phyloP scores from a whole-genome alignment of 2,797 vertebrate genomes.

The Sparidentex hasta region DNA sequence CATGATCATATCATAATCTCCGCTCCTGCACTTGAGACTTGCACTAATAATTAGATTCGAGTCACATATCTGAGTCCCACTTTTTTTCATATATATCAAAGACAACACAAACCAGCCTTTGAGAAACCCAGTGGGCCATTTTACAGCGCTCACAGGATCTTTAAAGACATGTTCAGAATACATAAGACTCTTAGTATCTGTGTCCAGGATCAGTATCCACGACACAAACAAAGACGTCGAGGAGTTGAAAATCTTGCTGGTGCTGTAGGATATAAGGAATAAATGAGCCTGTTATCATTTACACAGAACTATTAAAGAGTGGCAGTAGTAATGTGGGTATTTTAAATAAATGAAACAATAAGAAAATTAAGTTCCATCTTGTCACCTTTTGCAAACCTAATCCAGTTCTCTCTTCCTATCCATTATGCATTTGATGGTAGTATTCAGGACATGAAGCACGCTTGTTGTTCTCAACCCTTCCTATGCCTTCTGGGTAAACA shows the following conservation, averaged over 20 bases:
- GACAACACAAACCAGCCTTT: slow-evolving; percentile 44
- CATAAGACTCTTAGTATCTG: background rate
- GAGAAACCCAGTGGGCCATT: slow-evolving; percentile 22
- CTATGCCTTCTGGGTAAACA: background rate
- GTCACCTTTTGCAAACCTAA: background rate
- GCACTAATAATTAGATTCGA: slow-evolving; percentile 39
- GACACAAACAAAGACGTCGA: background rate
- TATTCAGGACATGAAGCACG: background rate
- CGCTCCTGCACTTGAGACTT: slow-evolving; percentile 33
- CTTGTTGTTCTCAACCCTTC: background rate
- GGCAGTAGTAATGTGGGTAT: background rate
- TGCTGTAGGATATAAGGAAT: background rate
- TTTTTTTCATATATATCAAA: slow-evolving; percentile 28
- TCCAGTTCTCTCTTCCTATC: background rate
- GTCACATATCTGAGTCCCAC: slow-evolving; percentile 40
- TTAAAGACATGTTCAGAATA: slow-evolving; percentile 44
- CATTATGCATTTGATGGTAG: slow-evolving; percentile 19
- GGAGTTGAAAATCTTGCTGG: slow-evolving; percentile 4
- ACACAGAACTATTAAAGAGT: background rate
- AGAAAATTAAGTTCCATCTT: background rate
- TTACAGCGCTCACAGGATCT: slow-evolving; percentile 31
- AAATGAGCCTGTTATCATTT: background rate
- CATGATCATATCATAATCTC: slow-evolving; percentile 14
- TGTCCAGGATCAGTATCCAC: background rate
- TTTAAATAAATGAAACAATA: background rate